These are phyloP conservation scores for Holothuria scabra DNA, from an alignment of 53 echinoderm and acorn worm genomes.

Conservation along the genomic window DNA sequence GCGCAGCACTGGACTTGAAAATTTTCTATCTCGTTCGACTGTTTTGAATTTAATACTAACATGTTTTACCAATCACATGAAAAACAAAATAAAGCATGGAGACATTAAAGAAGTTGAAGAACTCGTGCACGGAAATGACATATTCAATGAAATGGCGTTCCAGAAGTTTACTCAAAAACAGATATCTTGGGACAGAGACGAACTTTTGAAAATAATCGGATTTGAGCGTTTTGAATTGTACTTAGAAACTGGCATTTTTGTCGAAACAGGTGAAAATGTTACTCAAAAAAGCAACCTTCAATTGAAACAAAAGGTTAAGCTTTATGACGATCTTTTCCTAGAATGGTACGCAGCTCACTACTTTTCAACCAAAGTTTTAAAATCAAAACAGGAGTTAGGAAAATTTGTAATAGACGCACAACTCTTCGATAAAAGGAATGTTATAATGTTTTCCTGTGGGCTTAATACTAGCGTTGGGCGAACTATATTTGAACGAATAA, in stretches of 20 bases:
- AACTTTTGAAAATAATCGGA: not conserved
- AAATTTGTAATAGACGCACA: too few species aligned
- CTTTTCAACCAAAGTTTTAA: not conserved
- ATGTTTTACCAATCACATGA: not conserved
- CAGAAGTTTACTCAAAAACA: not conserved
- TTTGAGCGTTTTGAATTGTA: not conserved
- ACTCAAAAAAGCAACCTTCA: too few species aligned
- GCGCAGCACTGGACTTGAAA: not conserved
- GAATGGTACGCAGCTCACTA: slow-evolving; percentile 19
- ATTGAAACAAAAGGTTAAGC: not conserved
- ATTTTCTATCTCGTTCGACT: not conserved
- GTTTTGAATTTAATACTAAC: not conserved
- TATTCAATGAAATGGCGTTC: not conserved
- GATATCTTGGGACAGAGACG: not conserved
- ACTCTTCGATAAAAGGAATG: too few species aligned
- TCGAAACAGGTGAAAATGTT: not conserved
- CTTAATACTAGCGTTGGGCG: too few species aligned
- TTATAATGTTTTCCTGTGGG: too few species aligned
- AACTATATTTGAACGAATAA: too few species aligned
- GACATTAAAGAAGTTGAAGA: not conserved
- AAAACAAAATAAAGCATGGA: not conserved
- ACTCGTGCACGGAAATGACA: not conserved
- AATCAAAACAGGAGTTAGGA: too few species aligned
- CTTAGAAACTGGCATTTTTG: not conserved
- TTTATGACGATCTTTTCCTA: not conserved